Conservation (phyloP, 2,113 vertebrate species). For the Arizona elegans region DNA sequence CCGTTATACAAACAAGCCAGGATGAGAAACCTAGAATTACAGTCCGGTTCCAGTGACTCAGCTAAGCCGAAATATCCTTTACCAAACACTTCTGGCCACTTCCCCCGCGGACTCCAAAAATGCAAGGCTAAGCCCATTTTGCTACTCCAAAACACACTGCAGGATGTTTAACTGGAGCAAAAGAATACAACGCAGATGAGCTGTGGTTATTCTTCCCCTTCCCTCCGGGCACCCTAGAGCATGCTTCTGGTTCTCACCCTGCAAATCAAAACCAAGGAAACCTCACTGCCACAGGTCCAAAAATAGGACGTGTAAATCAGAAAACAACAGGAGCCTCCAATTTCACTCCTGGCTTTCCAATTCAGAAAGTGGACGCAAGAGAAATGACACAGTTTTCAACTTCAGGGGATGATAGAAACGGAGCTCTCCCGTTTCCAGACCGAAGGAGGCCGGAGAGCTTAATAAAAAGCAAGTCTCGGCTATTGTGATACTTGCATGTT, state of each 20-base stretch:
- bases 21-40: neutral
- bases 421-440: no score
- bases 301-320: neutral
- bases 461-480: neutral
- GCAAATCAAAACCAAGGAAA: neutral
- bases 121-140: neutral
- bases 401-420: no score
- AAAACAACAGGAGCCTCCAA: neutral
- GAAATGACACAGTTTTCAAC: neutral
- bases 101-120: no score
- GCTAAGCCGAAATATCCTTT: neutral
- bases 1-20: neutral
- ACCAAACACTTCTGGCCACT: neutral
- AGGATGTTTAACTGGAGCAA: neutral
- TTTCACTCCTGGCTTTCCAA: no score
- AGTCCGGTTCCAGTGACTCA: neutral
- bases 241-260: neutral
- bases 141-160: neutral
- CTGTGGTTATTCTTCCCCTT: neutral
- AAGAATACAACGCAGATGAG: neutral
- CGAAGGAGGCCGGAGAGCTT: no score
- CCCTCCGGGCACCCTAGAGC: neutral
- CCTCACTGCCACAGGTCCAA: neutral
- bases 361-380: neutral
- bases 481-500: neutral